phyloP scores from a whole-genome alignment of 2,888 invertebrate species.

The Mayetiola destructor region DNA sequence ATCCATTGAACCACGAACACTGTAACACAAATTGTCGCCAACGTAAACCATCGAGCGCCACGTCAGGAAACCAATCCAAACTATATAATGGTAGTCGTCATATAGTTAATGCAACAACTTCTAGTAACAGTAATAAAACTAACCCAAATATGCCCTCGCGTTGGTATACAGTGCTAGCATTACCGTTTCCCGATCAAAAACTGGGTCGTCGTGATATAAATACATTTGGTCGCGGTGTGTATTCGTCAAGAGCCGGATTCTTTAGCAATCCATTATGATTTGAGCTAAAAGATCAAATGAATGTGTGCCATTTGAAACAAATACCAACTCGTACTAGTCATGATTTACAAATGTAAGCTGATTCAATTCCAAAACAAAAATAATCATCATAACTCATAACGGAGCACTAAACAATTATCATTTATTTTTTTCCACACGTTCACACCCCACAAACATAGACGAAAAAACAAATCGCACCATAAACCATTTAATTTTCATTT shows the following conservation, averaged over 20 bases:
- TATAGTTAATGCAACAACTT: slow-evolving; percentile 13
- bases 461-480: too few relatives aligned
- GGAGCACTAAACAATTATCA: too few relatives aligned
- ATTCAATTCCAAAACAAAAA: slow-evolving; percentile 1
- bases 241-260: slow-evolving; percentile 69
- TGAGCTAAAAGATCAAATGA: slow-evolving; percentile 18
- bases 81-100: slow-evolving; percentile 4
- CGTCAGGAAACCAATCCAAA: slow-evolving; percentile 15
- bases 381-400: too few relatives aligned
- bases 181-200: slow-evolving; percentile 88
- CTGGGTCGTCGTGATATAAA: slow-evolving; percentile 66
- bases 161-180: slow-evolving; percentile 79
- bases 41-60: slow-evolving; percentile 12
- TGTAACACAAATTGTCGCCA: slow-evolving; percentile 9
- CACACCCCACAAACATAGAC: too few relatives aligned
- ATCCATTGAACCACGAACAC: slow-evolving; percentile 9
- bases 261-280: slow-evolving; percentile 52
- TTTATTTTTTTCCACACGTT: too few relatives aligned
- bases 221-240: slow-evolving; percentile 39
- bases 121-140: slow-evolving; percentile 13
- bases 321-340: slow-evolving; percentile 19
- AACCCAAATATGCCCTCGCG: slow-evolving; percentile 53
- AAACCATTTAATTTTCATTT: too few relatives aligned
- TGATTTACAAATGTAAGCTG: slow-evolving; percentile 23
- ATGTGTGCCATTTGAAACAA: slow-evolving; percentile 21